phyloP scores from a whole-genome alignment of 2,888 invertebrate species.

The Mythimna pallens region DNA sequence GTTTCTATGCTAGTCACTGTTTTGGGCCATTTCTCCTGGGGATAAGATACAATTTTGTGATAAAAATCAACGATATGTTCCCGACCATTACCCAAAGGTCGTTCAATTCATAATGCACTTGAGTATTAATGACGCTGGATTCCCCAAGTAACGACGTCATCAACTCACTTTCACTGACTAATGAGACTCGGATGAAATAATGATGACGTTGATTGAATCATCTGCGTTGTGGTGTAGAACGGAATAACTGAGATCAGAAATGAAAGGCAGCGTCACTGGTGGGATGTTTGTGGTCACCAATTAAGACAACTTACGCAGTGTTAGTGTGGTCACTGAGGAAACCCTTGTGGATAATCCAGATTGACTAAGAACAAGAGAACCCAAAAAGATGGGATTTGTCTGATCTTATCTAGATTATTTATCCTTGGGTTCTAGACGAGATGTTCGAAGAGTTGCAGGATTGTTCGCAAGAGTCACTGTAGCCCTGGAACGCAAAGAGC shows the following conservation, averaged over 20 bases:
- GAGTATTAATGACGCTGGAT: not conserved
- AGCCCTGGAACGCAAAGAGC: no score
- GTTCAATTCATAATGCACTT: not conserved
- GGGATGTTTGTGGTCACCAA: slow-evolving; percentile 9
- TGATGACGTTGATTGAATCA: slow-evolving; percentile 24
- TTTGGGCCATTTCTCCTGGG: not conserved
- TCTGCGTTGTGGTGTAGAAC: not conserved
- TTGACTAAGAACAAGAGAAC: not conserved
- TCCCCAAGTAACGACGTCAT: not conserved
- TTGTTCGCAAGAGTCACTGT: no score
- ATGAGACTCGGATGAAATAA: slow-evolving; percentile 5
- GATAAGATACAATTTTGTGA: not conserved
- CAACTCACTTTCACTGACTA: slow-evolving; percentile 7
- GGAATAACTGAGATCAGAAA: not conserved
- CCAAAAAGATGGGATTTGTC: not conserved
- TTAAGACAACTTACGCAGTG: not conserved
- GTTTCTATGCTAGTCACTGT: not conserved
- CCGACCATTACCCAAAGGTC: no score
- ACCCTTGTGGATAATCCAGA: not conserved
- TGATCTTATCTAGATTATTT: not conserved
- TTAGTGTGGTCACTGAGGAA: not conserved
- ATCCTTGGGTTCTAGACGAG: not conserved
- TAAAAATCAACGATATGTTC: no score
- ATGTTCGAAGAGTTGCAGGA: no score
- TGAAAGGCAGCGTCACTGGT: slow-evolving; percentile 1